phyloP scores from a whole-genome alignment of 2,113 vertebrate genomes.

The Rhinichthys klamathensis region DNA sequence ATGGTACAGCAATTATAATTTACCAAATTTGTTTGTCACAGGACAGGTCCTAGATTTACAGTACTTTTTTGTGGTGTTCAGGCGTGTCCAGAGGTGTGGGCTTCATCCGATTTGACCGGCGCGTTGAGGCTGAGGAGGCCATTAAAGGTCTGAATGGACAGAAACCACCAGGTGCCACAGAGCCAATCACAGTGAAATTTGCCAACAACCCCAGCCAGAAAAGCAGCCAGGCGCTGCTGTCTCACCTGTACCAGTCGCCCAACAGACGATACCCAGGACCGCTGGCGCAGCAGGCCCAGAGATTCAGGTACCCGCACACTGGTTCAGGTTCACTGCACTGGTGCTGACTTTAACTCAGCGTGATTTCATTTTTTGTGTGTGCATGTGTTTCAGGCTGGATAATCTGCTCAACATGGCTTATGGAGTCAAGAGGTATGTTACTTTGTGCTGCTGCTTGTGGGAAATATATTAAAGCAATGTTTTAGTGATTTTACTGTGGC shows the following conservation, averaged over 20 bases:
- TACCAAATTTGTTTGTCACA: no score
- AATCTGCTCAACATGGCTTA: constrained; percentile 99
- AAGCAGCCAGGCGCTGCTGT: constrained; percentile 95
- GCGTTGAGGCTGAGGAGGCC: constrained; percentile 98
- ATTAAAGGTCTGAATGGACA: constrained; percentile 98
- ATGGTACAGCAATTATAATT: no score
- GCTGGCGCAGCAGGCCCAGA: constrained; percentile 97
- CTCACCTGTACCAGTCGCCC: constrained; percentile 97
- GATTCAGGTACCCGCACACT: constrained; percentile 86
- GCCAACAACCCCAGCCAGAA: constrained; percentile 99
- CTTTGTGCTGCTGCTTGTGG: background rate
- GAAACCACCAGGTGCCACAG: constrained; percentile 93
- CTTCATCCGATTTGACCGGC: constrained; percentile 97
- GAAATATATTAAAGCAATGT: background rate
- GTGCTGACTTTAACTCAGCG: background rate
- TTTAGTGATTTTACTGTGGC: background rate
- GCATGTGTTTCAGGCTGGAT: constrained; percentile 88
- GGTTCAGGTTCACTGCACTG: background rate
- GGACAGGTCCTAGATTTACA: background rate
- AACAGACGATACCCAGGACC: constrained; percentile 97
- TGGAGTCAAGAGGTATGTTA: constrained; percentile 93
- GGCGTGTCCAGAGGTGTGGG: constrained; percentile 96
- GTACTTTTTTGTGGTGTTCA: constrained; percentile 61
- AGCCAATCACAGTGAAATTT: constrained; percentile 99
- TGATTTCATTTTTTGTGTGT: constrained; percentile 60